Conservation (phyloP, 2,888 invertebrate species). For the Drosophila koepferae region DNA sequence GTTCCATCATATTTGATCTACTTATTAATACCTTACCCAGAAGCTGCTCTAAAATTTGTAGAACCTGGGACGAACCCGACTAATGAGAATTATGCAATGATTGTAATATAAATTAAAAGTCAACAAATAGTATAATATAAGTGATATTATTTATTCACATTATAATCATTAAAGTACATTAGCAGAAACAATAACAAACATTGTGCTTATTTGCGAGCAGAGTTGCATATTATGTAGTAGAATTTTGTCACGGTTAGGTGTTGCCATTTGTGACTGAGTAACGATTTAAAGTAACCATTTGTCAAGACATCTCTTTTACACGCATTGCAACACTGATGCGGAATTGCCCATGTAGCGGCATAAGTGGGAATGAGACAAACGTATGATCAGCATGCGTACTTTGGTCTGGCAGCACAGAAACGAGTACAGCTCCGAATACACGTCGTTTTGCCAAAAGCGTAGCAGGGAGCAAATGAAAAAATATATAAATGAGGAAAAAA, state of each 20-base stretch:
- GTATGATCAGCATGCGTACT: constrained; percentile 59
- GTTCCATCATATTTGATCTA: not conserved
- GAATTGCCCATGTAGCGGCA: constrained; percentile 37
- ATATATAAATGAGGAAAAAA: constrained; percentile 73
- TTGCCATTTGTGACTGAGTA: constrained; percentile 47
- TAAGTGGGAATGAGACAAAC: constrained; percentile 49
- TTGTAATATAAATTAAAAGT: not conserved
- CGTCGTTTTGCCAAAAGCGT: constrained; percentile 79
- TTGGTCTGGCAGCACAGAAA: constrained; percentile 74
- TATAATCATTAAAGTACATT: not conserved
- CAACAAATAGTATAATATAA: not conserved
- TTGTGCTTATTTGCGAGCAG: constrained; percentile 36
- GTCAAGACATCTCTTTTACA: constrained; percentile 57
- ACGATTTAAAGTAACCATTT: constrained; percentile 58
- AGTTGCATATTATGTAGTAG: constrained; percentile 62
- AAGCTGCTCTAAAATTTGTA: not conserved
- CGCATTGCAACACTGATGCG: constrained; percentile 51
- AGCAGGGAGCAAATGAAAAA: constrained; percentile 71
- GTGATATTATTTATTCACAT: not conserved
- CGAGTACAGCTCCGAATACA: constrained; percentile 80
- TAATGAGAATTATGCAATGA: not conserved
- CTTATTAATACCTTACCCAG: not conserved
- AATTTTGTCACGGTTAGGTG: constrained; percentile 38
- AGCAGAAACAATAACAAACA: constrained; percentile 47
- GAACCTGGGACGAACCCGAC: not conserved